Evolutionary conservation across 2,113 vertebrate genomes (phyloP).

Genomic region (Climacteris rufus): DNA sequence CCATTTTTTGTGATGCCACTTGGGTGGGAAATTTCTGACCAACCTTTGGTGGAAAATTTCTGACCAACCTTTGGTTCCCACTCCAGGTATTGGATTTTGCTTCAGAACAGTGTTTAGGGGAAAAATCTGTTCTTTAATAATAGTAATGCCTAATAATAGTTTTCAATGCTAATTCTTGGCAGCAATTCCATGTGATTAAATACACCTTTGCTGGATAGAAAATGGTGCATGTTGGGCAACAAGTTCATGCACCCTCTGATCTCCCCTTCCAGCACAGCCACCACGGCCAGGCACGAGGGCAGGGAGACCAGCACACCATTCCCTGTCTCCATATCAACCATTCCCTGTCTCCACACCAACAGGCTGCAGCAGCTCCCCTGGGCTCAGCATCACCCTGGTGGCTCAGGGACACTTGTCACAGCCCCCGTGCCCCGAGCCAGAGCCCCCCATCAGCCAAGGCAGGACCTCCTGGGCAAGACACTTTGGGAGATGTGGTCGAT

Average conservation of each 20-base stretch:
- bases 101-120: neutral
- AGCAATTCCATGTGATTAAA: neutral
- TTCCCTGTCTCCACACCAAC: neutral
- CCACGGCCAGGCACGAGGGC: accelerated
- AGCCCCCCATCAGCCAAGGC: neutral
- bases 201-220: neutral
- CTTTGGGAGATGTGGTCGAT: accelerated
- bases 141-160: neutral
- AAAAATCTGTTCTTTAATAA: neutral
- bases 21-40: neutral
- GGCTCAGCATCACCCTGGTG: neutral
- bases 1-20: too few species aligned
- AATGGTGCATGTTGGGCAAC: neutral
- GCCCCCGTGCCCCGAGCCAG: neutral
- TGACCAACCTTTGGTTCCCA: accelerated
- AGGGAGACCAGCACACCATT: neutral
- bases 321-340: neutral
- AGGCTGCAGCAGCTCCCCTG: neutral
- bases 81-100: neutral
- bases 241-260: neutral
- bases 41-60: neutral
- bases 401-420: neutral
- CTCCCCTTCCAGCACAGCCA: neutral
- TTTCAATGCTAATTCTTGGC: neutral
- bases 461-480: neutral